Evolutionary conservation across 2,888 invertebrate genomes (phyloP), one percentile per base, ranked within the genome.

Genomic region (Pemphredon lugubris): DNA sequence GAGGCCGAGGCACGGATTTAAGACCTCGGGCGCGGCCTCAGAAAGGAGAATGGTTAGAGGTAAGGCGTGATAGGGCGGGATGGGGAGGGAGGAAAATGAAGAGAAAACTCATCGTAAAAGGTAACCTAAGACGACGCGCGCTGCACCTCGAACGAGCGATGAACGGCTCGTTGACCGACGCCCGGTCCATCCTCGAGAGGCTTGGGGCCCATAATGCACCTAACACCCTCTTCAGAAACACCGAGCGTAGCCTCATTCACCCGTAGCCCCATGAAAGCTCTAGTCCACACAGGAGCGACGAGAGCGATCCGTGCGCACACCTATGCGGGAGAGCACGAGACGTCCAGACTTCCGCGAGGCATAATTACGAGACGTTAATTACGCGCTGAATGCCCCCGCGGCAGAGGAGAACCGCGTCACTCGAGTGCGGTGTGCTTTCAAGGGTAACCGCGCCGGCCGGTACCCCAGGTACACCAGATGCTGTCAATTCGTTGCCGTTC

Each of bases 321-420:
- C n/a, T n/a, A n/a, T n/a, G 21, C 26, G 55, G 47, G 40, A 57
- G 57, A 53, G 42, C 64, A 45, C 67, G 51, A 64, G 67, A 72
- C 64, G 76, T 70, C 77, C 74, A 67, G 66, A 64, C 61, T 72
- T 78, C 72, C 73, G 71, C 60, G 71, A n/a, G 69, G 73, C 77
- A 85, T 85, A 86, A 86, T 86, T 86, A 79, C 83, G 78, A 82
- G 82, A 86, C 84, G 83, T 86, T 86, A 86, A 86, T 87, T 86
- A 84, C 82, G 78, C 76, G 75, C 79, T 84, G 84, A 86, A 86
- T 85, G 64, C 65, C 64, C 68, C 66, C 69, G 64, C 66, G 57
- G 61, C 63, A 63, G 59, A 58, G 57, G 65, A 70, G 60, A 70
- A 54, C 44, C 53, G 66, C 61, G 70, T 77, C 64, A 66, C 74